These are phyloP conservation scores for Nebria salina DNA, from an alignment of 2,888 invertebrate genomes.

Conservation along the genomic window DNA sequence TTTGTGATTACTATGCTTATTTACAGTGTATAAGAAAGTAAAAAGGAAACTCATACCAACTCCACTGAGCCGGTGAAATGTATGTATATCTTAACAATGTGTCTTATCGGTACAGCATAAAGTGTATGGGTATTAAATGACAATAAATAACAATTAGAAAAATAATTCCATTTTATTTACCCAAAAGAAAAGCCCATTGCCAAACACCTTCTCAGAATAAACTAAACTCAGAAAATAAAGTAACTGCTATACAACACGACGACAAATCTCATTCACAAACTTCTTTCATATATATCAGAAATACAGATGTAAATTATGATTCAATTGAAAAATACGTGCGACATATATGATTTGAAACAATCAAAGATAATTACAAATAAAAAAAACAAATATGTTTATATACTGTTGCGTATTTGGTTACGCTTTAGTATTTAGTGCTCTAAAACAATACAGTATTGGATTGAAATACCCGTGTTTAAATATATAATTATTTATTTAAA, in stretches of 20 bases:
- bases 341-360: not conserved
- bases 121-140: not conserved
- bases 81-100: no score
- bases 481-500: conserved; percentile 9
- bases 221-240: not conserved
- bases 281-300: not conserved
- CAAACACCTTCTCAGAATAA: not conserved
- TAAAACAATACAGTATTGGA: not conserved
- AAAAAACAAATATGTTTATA: no score
- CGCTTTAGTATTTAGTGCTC: no score
- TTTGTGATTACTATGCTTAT: no score
- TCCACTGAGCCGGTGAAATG: no score
- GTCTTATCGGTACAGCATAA: no score
- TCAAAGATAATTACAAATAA: no score
- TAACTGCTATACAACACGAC: not conserved
- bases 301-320: not conserved
- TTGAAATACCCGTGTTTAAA: not conserved
- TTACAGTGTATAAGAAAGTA: no score
- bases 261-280: not conserved
- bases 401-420: not conserved
- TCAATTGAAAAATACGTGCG: not conserved
- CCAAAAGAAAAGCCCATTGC: not conserved
- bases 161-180: not conserved
- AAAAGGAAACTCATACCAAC: no score
- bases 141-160: not conserved